These are phyloP conservation scores for Carassius gibelio DNA, from an alignment of 2,113 vertebrate species.

Conservation along the genomic window DNA sequence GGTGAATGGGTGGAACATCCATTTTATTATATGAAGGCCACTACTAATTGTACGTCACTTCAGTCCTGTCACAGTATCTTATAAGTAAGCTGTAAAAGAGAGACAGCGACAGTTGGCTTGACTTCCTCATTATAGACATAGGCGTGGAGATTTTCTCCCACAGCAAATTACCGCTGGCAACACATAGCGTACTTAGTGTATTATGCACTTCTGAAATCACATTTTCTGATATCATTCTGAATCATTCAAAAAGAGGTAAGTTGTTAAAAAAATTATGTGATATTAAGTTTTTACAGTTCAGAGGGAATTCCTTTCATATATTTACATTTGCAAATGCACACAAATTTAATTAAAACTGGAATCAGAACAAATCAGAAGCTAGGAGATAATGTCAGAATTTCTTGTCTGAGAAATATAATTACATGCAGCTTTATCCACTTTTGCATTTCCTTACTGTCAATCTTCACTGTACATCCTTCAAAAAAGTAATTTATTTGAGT, in stretches of 20 bases:
- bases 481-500: not conserved
- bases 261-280: too few species aligned
- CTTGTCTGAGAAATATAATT: not conserved
- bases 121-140: slow-evolving; percentile 1
- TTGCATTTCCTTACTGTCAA: not conserved
- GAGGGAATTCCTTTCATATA: too few species aligned
- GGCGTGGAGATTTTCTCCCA: not conserved
- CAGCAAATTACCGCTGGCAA: not conserved
- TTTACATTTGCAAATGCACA: not conserved
- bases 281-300: too few species aligned
- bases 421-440: not conserved
- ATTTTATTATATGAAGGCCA: slow-evolving; percentile 29
- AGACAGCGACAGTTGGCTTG: not conserved
- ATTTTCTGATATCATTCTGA: not conserved
- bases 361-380: not conserved
- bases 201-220: not conserved
- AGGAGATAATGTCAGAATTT: not conserved
- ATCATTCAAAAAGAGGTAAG: too few species aligned
- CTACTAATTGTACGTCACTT: slow-evolving; percentile 45
- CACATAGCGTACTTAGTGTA: not conserved
- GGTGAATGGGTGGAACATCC: slow-evolving; percentile 24
- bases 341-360: not conserved
- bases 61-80: slow-evolving; percentile 35
- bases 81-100: slow-evolving; percentile 5
- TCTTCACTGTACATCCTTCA: not conserved